A percentile compares a stretch with the other conserved stretches of the same genome.
Evolutionary conservation across 2,888 invertebrate genomes (phyloP).

Genomic region (Ecliptopera silaceata): DNA sequence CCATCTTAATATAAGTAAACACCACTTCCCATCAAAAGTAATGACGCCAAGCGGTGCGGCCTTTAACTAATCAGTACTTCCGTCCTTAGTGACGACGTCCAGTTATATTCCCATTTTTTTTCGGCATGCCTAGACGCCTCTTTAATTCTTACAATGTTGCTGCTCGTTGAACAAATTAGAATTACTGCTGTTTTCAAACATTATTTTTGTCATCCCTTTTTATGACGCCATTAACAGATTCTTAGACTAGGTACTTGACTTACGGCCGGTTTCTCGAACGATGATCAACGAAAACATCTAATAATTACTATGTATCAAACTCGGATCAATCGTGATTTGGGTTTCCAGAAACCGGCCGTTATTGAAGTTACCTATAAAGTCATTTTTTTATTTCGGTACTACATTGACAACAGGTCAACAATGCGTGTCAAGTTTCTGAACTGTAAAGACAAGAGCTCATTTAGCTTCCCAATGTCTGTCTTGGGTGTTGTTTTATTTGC

Average conservation of each 20-base stretch:
- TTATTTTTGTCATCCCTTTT: neutral
- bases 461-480: constrained; percentile 22
- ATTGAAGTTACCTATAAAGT: too few species aligned
- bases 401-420: too few species aligned
- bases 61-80: constrained; percentile 6
- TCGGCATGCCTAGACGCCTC: neutral
- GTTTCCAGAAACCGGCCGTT: too few species aligned
- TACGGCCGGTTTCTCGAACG: too few species aligned
- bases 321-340: too few species aligned
- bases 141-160: neutral
- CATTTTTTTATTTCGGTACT: too few species aligned
- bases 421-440: neutral
- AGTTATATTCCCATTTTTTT: constrained; percentile 15
- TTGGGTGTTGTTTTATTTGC: constrained; percentile 23
- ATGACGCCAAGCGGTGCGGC: constrained; percentile 11
- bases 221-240: neutral
- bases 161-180: constrained; percentile 3
- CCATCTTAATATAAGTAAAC: constrained; percentile 7
- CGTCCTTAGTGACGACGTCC: constrained; percentile 14
- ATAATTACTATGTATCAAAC: too few species aligned
- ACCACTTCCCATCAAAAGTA: constrained; percentile 20
- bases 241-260: too few species aligned
- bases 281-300: too few species aligned
- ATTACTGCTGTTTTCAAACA: constrained; percentile 4
- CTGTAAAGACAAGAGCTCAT: constrained; percentile 10